A percentile compares a stretch with the other conserved stretches of the same genome.
These are phyloP conservation scores for Leucoraja erinaceus DNA, from an alignment of 2,113 vertebrate species.

Conservation along the genomic window DNA sequence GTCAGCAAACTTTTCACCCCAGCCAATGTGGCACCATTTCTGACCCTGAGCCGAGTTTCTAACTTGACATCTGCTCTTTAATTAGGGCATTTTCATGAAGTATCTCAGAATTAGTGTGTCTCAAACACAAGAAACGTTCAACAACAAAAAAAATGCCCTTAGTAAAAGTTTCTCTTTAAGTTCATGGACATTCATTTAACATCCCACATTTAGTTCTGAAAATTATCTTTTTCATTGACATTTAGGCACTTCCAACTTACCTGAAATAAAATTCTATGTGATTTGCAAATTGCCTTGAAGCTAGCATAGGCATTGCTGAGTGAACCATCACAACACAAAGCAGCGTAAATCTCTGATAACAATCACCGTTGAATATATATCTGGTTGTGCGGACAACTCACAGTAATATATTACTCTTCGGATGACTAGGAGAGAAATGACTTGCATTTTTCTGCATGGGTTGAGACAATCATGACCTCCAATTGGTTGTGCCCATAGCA, in stretches of 20 bases:
- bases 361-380: background rate
- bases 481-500: too few relatives aligned
- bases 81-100: background rate
- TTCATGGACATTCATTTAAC: background rate
- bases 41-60: too few relatives aligned
- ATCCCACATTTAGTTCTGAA: background rate
- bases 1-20: too few relatives aligned
- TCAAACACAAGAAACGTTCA: background rate
- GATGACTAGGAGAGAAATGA: slow-evolving; percentile 26
- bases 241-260: background rate
- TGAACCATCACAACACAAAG: background rate
- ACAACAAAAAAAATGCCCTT: background rate
- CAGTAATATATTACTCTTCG: background rate
- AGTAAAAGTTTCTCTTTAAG: background rate
- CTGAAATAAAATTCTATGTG: background rate
- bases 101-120: background rate
- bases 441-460: background rate
- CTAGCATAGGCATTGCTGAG: background rate
- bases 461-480: background rate
- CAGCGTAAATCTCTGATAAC: background rate
- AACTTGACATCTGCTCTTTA: too few relatives aligned
- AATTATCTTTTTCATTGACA: background rate
- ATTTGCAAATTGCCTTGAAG: background rate
- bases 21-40: too few relatives aligned
- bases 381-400: background rate